Evolutionary conservation across 2,113 vertebrate species (phyloP), one percentile per base, ranked within the genome.

Genomic region (Hylia prasina): DNA sequence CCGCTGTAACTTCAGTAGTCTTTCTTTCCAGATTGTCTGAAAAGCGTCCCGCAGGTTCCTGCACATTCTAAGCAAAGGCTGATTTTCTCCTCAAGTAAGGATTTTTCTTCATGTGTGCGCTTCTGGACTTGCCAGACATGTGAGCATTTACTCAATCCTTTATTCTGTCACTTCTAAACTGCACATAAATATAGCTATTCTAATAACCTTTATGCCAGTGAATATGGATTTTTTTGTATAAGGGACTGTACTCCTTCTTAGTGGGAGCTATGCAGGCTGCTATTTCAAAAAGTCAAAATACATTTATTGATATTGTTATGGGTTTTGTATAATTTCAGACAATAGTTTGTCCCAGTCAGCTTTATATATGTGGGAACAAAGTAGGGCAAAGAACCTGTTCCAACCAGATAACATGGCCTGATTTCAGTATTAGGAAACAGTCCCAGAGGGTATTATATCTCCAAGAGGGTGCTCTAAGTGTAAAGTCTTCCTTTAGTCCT

Each of bases 21-120:
- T 84, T 69, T 83, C 71, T 88, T 89, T 73, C 71, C 72, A 90
- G 61, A 51, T 95, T 94, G 83, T 69, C 76, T 94, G 89, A 65
- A 47, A 89, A 93, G 56, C 48, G 48, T 94, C 87, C 90, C 87
- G 87, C 64, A 54, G 77, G 30, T 63, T 93, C 69, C 35, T 87
- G 44, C 12, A 64, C 48, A 70, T 95, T 87, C 56, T 58, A 68
- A 30, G 28, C 64, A 91, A 84, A 71, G 33, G 31, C 56, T 76
- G 40, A 48, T 89, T 94, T 91, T 82, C 40, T 89, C 44, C 60
- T 89, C n/a, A 24, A 81, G 33, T 75, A 42, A 89, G 47, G 56
- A 82, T 35, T 93, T 93, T 60, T 72, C 58, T 93, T 57, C 70
- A 66, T 45, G 15, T 84, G 16, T 75, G 20, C 37, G 31, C 33